Conservation (phyloP, 1,140 invertebrate genomes). For the Solen grandis region DNA sequence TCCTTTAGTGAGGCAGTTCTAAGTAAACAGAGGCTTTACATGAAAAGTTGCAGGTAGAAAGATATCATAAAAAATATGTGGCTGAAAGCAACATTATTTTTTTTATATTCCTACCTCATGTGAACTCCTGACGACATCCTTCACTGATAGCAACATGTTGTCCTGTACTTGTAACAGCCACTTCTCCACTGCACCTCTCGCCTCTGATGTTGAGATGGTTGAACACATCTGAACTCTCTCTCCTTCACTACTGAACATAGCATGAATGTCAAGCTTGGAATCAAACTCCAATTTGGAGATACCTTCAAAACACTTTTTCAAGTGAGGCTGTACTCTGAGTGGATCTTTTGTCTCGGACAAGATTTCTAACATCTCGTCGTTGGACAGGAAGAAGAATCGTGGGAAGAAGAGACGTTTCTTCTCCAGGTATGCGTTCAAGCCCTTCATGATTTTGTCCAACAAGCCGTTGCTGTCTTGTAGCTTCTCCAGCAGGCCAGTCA, state of each 20-base stretch:
- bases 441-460: constrained; percentile 81
- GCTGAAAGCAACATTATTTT: no score
- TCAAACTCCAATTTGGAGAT: constrained; percentile 81
- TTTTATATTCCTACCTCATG: constrained; percentile 75
- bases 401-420: constrained; percentile 82
- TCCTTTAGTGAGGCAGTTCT: no score
- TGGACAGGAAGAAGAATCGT: constrained; percentile 82
- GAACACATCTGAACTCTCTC: constrained; percentile 78
- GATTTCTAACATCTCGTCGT: constrained; percentile 82
- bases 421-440: constrained; percentile 81
- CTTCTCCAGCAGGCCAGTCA: constrained; percentile 79
- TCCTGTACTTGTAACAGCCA: constrained; percentile 82
- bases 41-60: no score
- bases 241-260: constrained; percentile 81
- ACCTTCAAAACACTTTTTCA: constrained; percentile 82
- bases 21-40: no score
- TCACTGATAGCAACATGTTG: constrained; percentile 79
- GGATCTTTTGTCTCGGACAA: constrained; percentile 82
- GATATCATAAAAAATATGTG: no score
- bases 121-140: constrained; percentile 77
- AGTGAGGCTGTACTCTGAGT: constrained; percentile 80
- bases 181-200: constrained; percentile 81
- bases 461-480: constrained; percentile 79
- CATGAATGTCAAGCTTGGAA: constrained; percentile 78
- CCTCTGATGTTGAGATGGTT: constrained; percentile 78